A percentile compares a stretch with the other conserved stretches of the same genome.
These are phyloP conservation scores for Molossus alvarezi DNA, from an alignment of 2,797 vertebrate species.

Conservation along the genomic window DNA sequence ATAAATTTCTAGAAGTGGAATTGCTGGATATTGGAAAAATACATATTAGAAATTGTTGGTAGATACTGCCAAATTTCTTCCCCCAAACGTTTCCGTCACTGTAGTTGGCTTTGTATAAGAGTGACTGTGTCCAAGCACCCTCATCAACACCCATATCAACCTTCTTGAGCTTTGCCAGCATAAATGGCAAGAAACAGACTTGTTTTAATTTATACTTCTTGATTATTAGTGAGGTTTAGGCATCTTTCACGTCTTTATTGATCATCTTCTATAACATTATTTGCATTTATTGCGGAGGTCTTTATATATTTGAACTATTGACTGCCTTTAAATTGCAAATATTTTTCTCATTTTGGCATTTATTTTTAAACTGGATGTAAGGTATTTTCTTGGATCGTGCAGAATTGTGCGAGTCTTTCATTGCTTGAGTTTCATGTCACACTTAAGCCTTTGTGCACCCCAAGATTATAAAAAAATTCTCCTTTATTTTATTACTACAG, in stretches of 20 bases:
- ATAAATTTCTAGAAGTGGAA: background rate
- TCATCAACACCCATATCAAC: background rate
- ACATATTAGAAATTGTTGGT: background rate
- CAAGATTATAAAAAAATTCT: background rate
- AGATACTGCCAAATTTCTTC: background rate
- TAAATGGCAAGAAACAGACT: background rate
- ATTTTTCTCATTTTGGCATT: background rate
- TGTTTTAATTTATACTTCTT: background rate
- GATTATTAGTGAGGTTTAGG: background rate
- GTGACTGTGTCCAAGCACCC: background rate
- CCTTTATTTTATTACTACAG: background rate
- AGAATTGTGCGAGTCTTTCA: background rate
- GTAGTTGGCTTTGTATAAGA: background rate
- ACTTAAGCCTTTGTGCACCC: background rate
- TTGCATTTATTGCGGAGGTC: constrained; percentile 4
- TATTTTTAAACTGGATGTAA: background rate
- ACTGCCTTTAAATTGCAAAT: background rate
- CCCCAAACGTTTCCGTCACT: background rate
- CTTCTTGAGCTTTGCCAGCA: background rate
- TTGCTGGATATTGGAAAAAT: background rate
- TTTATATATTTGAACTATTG: background rate
- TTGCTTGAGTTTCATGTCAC: background rate
- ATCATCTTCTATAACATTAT: background rate
- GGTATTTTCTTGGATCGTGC: background rate
- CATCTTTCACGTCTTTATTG: background rate